Base-by-base conservation (phyloP, 2,888 invertebrate species). In the Nymphalis polychloros region DNA sequence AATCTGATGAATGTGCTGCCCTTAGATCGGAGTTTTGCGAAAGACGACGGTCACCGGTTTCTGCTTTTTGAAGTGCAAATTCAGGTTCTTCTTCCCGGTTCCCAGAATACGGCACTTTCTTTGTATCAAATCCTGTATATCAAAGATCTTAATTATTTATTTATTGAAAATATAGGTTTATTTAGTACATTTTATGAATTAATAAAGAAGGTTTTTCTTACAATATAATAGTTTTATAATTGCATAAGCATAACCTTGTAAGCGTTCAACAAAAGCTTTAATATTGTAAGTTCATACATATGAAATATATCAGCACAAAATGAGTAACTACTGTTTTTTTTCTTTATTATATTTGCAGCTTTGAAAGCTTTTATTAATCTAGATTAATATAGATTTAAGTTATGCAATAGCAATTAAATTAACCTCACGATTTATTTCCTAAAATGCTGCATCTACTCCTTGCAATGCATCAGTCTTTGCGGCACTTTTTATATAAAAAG, bases 1-100 rank as follows among this genome's bases (percentile, higher is more conserved):
- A 96, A 85, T 96, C 95, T 1, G 96, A 95, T 69, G 95, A 96
- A 82, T 95, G 95, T 31, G 96, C 95, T 55, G 94, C 94, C 76
- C 95, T 94, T 69, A 96, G 94, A 77, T 96, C 95, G 68, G 94
- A 93, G 31, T 85, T 87, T 73, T 89, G 88, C 2, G 85, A 77
- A n/a, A 88, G 77, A n/a, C 92, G 88, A 49, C 87, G 84, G 77
- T 90, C 96, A 88, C 84, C 95, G 88, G 90, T 90, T 88, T 96
- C 96, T 19, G 96, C 95, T 46, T 95, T 93, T 86, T 96, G 96
- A 61, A 96, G 90, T 78, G 95, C 94, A 84, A 95, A 96, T 60
- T 95, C 95, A 72, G 95, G 93, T 85, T 96, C 96, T 73, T 96
- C 95, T 81, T 96, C 96, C 59, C 89, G 87, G 76, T 87, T 87